Percentiles rank a stretch among this genome's conserved stretches.
phyloP scores from a whole-genome alignment of 2,113 vertebrate genomes.

The Sinocyclocheilus rhinocerous region DNA sequence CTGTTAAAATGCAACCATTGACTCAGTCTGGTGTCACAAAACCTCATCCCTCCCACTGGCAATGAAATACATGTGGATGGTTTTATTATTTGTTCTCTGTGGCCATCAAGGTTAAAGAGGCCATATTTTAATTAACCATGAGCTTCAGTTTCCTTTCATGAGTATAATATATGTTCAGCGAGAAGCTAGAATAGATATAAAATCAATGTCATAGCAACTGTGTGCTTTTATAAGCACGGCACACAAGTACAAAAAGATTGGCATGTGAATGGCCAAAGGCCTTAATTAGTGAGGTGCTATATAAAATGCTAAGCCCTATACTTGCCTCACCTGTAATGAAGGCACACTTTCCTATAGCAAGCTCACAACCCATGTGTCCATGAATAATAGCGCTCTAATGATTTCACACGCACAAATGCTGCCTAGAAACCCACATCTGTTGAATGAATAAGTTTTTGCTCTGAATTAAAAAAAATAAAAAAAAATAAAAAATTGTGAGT shows the following conservation, averaged over 20 bases:
- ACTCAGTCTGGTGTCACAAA: background rate
- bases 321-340: background rate
- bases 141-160: background rate
- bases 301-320: background rate
- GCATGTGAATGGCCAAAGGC: background rate
- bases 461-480: too few species aligned
- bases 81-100: background rate
- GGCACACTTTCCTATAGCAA: background rate
- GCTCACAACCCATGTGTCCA: background rate
- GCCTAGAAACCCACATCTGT: background rate
- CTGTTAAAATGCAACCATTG: background rate
- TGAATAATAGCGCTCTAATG: background rate
- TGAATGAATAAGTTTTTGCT: background rate
- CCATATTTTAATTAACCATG: background rate
- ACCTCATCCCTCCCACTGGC: background rate
- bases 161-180: background rate
- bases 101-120: background rate
- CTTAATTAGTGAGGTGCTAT: background rate
- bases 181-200: background rate
- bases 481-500: background rate
- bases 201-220: slow-evolving; percentile 1
- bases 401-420: background rate
- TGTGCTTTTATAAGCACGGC: background rate
- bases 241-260: background rate
- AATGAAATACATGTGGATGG: background rate